Conservation (phyloP, 2,888 invertebrate species). For the Dicranocentrus wangi region DNA sequence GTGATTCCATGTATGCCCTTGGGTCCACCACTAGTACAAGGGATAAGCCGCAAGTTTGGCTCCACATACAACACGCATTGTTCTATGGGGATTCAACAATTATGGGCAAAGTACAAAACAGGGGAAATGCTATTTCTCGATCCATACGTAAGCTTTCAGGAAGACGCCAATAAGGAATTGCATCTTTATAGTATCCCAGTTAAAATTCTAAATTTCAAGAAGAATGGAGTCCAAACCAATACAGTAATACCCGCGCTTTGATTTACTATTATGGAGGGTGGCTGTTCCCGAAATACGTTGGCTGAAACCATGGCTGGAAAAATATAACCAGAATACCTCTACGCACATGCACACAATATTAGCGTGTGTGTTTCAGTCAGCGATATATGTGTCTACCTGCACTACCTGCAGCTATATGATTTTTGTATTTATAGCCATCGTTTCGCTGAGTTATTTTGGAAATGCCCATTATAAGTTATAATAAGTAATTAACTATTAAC, state of each 20-base stretch:
- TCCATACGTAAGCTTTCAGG: conserved; percentile 77
- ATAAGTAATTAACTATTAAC: neutral
- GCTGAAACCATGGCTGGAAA: too few species aligned
- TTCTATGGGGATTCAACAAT: conserved; percentile 61
- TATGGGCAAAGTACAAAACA: conserved; percentile 62
- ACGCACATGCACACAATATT: too few species aligned
- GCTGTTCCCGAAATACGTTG: too few species aligned
- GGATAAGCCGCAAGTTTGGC: conserved; percentile 70
- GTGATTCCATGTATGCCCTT: too few species aligned
- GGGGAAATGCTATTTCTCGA: conserved; percentile 77
- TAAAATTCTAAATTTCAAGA: conserved; percentile 77
- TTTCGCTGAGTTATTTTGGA: too few species aligned
- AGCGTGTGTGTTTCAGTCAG: too few species aligned
- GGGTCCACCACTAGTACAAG: conserved; percentile 59
- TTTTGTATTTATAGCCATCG: too few species aligned
- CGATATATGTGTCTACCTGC: too few species aligned
- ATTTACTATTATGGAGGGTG: too few species aligned
- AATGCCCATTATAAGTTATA: neutral
- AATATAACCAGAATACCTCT: too few species aligned
- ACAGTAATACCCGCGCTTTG: too few species aligned
- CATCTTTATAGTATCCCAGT: conserved; percentile 79
- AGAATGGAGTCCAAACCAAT: conserved; percentile 75
- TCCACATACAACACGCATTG: conserved; percentile 66
- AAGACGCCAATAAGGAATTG: conserved; percentile 74
- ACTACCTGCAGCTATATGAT: too few species aligned